phyloP scores from a whole-genome alignment of 2,888 invertebrate genomes.

The Cactoblastis cactorum region DNA sequence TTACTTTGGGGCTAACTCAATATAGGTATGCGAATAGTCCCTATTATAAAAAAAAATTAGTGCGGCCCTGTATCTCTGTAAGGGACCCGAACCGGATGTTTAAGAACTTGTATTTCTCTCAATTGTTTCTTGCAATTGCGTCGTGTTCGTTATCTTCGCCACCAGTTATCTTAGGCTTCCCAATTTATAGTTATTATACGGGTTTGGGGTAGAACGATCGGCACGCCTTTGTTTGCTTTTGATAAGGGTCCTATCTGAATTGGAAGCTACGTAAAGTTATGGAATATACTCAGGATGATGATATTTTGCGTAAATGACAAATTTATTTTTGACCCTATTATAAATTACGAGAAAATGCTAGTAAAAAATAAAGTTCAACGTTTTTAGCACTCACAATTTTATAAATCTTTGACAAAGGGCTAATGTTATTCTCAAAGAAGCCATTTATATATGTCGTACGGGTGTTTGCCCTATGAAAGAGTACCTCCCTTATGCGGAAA shows the following conservation, averaged over 20 bases:
- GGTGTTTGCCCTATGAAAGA: constrained; percentile 4
- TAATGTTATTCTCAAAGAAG: neutral
- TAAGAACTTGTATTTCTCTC: constrained; percentile 34
- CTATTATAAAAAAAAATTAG: no score
- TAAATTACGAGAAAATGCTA: neutral
- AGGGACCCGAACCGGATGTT: constrained; percentile 36
- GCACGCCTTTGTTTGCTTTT: constrained; percentile 40
- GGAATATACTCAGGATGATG: neutral
- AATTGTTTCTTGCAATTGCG: constrained; percentile 49
- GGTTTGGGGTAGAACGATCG: constrained; percentile 38
- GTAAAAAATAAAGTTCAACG: neutral
- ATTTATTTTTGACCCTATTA: neutral
- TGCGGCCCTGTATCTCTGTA: neutral
- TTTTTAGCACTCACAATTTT: neutral
- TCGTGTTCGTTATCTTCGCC: constrained; percentile 50
- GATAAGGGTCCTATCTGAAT: constrained; percentile 41
- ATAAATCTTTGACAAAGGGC: neutral
- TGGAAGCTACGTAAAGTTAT: constrained; percentile 18
- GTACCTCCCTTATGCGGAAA: neutral
- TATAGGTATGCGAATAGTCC: no score
- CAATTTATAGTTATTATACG: constrained; percentile 57
- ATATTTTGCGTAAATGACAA: neutral
- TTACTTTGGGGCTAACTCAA: no score
- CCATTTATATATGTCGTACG: constrained; percentile 13
- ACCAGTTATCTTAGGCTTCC: constrained; percentile 41